These are phyloP conservation scores for Andrena dorsata DNA, from an alignment of 2,888 invertebrate genomes.

Conservation along the genomic window DNA sequence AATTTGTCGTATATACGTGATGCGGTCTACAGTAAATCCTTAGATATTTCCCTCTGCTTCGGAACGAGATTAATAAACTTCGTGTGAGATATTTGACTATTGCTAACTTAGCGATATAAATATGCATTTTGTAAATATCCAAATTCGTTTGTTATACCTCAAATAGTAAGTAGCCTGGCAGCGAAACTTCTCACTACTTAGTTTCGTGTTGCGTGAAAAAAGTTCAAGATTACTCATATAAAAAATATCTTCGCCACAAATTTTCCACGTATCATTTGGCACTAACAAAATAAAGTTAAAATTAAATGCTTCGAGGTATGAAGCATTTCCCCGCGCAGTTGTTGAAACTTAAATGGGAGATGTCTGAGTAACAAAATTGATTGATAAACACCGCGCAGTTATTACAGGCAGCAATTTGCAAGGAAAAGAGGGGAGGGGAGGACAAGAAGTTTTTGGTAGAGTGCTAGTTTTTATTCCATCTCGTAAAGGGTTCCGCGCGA, in stretches of 20 bases:
- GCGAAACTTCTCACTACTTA: no score
- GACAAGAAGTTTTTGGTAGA: no score
- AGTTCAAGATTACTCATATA: neutral
- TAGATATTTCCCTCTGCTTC: neutral
- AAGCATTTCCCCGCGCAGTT: no score
- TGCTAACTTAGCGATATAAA: neutral
- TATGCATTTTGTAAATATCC: neutral
- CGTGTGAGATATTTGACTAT: neutral
- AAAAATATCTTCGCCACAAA: neutral
- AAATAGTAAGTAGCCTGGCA: neutral
- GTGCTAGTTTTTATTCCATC: no score
- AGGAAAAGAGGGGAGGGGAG: no score
- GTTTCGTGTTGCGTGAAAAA: neutral
- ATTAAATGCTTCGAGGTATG: neutral
- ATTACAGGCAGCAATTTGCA: no score
- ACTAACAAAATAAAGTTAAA: neutral
- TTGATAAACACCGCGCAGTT: no score
- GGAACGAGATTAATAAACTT: constrained; percentile 15
- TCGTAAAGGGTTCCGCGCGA: no score
- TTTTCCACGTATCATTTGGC: neutral
- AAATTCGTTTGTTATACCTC: neutral
- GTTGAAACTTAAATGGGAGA: no score
- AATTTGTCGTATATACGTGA: neutral
- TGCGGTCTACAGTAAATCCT: neutral
- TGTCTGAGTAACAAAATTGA: no score